phyloP scores from a whole-genome alignment of 2,797 vertebrate species.

The Rhynchonycteris naso region DNA sequence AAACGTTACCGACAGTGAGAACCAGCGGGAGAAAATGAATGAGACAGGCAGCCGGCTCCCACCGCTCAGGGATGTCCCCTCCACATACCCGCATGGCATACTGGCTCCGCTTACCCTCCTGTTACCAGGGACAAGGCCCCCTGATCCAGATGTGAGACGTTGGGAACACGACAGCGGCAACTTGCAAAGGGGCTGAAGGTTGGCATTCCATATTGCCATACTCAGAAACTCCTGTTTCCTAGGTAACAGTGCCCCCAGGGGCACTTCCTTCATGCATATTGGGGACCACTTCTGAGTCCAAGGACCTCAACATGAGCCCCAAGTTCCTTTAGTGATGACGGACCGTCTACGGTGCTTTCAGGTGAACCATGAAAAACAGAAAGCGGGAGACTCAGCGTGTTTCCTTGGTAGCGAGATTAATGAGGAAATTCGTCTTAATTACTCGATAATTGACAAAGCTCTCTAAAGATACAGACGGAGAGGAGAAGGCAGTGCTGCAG shows the following conservation, averaged over 20 bases:
- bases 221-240: background rate
- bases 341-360: background rate
- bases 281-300: background rate
- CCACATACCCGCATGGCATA: background rate
- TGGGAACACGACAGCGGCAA: too few species aligned
- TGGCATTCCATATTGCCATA: fast-evolving
- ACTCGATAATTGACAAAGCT: background rate
- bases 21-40: constrained; percentile 17
- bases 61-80: background rate
- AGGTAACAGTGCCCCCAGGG: background rate
- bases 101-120: background rate
- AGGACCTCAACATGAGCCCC: background rate
- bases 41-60: background rate
- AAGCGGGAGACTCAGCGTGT: background rate
- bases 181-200: background rate
- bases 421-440: background rate
- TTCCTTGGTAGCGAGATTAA: background rate
- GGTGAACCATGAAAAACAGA: background rate
- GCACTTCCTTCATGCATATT: background rate
- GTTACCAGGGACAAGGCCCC: fast-evolving
- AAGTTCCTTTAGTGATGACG: background rate
- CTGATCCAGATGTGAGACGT: background rate
- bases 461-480: background rate
- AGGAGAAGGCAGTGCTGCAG: fast-evolving
- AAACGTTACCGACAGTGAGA: constrained; percentile 52